Conservation (phyloP, 2,113 vertebrate genomes). For the Tyto alba region DNA sequence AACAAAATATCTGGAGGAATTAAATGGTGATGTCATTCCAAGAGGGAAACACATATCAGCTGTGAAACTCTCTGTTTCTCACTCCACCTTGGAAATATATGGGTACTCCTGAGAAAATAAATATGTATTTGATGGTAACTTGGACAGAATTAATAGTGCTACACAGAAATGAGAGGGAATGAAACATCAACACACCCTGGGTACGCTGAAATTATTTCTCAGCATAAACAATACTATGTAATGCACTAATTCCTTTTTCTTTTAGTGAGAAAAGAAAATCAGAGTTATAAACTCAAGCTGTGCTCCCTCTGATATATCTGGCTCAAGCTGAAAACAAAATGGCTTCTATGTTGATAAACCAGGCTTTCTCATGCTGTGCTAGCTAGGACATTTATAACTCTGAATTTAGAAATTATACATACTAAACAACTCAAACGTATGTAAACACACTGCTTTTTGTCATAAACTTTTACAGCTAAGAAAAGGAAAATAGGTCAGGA, state of each 20-base stretch:
- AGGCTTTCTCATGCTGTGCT: neutral
- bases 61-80: conserved; percentile 53
- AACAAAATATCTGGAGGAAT: conserved; percentile 70
- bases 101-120: conserved; percentile 69
- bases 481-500: neutral
- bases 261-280: neutral
- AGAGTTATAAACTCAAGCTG: neutral
- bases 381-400: neutral
- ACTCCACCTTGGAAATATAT: conserved; percentile 72
- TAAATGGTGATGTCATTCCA: conserved; percentile 73
- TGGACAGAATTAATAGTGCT: conserved; percentile 46
- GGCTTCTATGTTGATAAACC: neutral
- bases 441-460: neutral
- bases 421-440: neutral
- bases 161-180: conserved; percentile 15
- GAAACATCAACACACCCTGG: conserved; percentile 55
- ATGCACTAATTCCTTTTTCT: neutral
- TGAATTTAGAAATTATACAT: neutral
- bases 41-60: conserved; percentile 66
- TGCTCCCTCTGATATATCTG: neutral
- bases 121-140: conserved; percentile 58
- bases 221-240: conserved; percentile 32
- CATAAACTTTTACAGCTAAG: neutral
- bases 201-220: conserved; percentile 45
- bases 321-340: neutral